phyloP scores from a whole-genome alignment of 2,113 vertebrate species.

The Clarias gariepinus region DNA sequence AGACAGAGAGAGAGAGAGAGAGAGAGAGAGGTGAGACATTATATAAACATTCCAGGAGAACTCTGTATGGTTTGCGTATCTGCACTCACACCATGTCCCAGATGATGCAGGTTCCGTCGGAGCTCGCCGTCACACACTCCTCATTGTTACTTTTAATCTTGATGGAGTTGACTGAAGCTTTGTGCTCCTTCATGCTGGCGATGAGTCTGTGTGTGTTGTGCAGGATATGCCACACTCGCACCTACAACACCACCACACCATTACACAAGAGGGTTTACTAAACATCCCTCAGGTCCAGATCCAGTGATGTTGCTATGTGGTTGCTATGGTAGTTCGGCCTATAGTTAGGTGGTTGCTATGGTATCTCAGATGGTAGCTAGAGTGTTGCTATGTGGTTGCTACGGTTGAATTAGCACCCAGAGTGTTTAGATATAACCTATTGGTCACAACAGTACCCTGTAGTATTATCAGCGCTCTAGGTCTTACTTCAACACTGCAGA shows the following conservation, averaged over 20 bases:
- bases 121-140: conserved; percentile 82
- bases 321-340: no score
- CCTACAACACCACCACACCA: conserved; percentile 59
- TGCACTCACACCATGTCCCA: conserved; percentile 87
- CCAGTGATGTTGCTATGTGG: background rate
- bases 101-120: conserved; percentile 83
- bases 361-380: background rate
- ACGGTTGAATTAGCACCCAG: background rate
- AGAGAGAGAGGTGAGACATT: background rate
- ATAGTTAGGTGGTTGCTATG: background rate
- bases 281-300: background rate
- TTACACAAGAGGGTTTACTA: background rate
- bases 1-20: background rate
- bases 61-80: background rate
- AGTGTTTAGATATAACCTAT: no score
- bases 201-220: conserved; percentile 64
- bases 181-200: conserved; percentile 79
- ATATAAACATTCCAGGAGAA: background rate
- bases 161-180: conserved; percentile 76
- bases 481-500: no score
- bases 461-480: no score
- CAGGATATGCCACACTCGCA: conserved; percentile 80
- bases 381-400: background rate
- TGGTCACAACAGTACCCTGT: no score
- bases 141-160: conserved; percentile 77